Base-by-base conservation (phyloP, 2,113 vertebrate species). In the Embiotoca jacksoni region DNA sequence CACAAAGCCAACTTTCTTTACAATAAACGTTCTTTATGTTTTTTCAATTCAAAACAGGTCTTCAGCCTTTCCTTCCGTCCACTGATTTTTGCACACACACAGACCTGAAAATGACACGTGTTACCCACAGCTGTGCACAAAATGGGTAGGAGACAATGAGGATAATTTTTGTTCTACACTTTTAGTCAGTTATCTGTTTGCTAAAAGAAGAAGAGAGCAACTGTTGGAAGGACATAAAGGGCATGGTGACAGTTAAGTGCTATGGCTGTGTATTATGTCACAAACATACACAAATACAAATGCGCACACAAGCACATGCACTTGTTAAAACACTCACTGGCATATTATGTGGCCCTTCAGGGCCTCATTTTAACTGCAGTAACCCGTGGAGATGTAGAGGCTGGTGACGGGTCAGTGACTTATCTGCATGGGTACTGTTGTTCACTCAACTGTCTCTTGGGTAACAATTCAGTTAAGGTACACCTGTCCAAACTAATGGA, bases 291-390 rank as follows among this genome's bases (percentile, higher is more conserved):
- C 3, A 33, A 14, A 16, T 7, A 4, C 36, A 15, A 4, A 46
- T 1, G 16, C n/a, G 46, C 55, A 16, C 49, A 68, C 39, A 39
- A 14, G 1, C 15, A 50, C 14, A n/a, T 31, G 16, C 16, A 35
- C 66, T 53, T 55, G 70, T 55, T 60, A 65, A 55, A 69, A 57
- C 53, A 57, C 58, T 23, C 14, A 35, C 3, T 47, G 31, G 41
- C 62, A 68, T 67, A 46, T 56, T 36, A 33, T 56, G 13, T 39
- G 9, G 23, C 50, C 3, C 31, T 69, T 58, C 39, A 46, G 61
- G 66, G 73, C 37, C 65, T 70, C 81, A 81, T 78, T 52, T 75
- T 82, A 75, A 84, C 47, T 67, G 65, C 54, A 44, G 85, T 83
- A 81, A 70, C 60, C 59, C 69, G n/a, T 54, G 50, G 69, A 74